Conservation (phyloP, 2,113 vertebrate species). For the Turdus rufiventris region DNA sequence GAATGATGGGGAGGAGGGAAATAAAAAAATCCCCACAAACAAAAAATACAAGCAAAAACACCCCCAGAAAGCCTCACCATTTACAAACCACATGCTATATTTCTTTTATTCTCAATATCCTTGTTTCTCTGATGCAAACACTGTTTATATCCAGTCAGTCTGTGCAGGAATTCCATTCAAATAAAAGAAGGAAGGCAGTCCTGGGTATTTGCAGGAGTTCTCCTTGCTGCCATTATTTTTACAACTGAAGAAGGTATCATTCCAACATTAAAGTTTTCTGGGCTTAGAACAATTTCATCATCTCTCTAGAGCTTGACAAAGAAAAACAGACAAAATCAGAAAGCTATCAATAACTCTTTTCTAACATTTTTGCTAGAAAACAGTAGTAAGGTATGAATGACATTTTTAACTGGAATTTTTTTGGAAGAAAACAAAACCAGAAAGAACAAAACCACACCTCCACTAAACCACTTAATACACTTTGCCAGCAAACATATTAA, state of each 20-base stretch:
- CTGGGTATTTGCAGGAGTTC: not conserved
- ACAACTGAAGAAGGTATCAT: not conserved
- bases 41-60: not conserved
- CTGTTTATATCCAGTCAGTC: not conserved
- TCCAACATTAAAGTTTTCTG: not conserved
- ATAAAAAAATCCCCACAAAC: not conserved
- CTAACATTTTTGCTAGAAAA: not conserved
- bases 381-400: not conserved
- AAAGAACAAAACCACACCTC: not conserved
- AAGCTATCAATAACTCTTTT: not conserved
- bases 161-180: not conserved
- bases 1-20: not conserved
- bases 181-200: not conserved
- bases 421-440: not conserved
- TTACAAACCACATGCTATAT: not conserved
- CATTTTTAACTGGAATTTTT: not conserved
- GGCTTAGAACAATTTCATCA: not conserved
- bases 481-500: slow-evolving; percentile 33
- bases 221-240: not conserved
- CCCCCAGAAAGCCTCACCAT: too few species aligned
- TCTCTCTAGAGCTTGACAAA: not conserved
- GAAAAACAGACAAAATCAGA: not conserved
- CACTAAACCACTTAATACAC: not conserved
- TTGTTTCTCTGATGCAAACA: not conserved
- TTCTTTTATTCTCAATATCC: not conserved